Evolutionary conservation across 2,888 invertebrate species (phyloP).

Genomic region (Catocala fraxini): DNA sequence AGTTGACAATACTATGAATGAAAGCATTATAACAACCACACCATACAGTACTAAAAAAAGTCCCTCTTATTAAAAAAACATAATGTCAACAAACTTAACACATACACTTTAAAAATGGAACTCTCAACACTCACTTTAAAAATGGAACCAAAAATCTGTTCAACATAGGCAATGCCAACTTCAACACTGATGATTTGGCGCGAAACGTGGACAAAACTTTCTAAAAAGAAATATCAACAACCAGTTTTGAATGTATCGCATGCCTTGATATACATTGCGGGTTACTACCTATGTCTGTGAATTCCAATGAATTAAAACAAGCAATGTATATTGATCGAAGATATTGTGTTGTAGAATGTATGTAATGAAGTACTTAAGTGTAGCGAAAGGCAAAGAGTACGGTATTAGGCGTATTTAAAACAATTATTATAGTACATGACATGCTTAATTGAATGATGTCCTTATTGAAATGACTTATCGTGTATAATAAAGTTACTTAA

Average conservation of each 20-base stretch:
- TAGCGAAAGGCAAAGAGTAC: conserved; percentile 16
- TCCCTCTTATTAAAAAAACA: too few species aligned
- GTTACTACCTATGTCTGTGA: background rate
- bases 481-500: too few species aligned
- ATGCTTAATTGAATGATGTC: too few species aligned
- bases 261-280: conserved; percentile 20
- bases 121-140: too few species aligned
- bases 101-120: too few species aligned
- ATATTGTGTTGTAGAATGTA: background rate
- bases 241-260: conserved; percentile 18
- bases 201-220: conserved; percentile 41
- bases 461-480: too few species aligned
- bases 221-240: conserved; percentile 33
- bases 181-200: conserved; percentile 36
- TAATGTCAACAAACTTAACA: too few species aligned
- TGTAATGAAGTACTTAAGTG: background rate
- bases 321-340: conserved; percentile 21
- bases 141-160: conserved; percentile 8
- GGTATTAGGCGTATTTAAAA: too few species aligned
- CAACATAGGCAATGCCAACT: conserved; percentile 20
- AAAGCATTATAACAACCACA: too few species aligned
- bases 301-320: conserved; percentile 14
- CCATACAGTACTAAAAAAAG: too few species aligned
- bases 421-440: too few species aligned
- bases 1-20: too few species aligned